A percentile compares a stretch with the other conserved stretches of the same genome.
These are phyloP conservation scores for Rhinolophus sinicus DNA, from an alignment of 2,113 vertebrate genomes.

Conservation along the genomic window DNA sequence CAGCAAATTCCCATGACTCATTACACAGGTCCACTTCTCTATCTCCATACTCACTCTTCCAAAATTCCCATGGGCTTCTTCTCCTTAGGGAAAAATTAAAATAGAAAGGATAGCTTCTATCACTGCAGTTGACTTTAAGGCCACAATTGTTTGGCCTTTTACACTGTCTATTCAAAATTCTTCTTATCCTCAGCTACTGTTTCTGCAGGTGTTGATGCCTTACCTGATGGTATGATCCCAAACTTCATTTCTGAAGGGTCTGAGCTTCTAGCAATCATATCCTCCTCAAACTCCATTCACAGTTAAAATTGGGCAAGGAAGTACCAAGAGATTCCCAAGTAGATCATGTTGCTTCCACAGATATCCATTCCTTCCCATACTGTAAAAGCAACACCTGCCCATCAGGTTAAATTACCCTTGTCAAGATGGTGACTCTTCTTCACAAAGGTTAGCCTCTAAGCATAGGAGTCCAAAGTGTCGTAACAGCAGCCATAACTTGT, in stretches of 20 bases:
- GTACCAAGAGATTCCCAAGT: neutral
- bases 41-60: neutral
- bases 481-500: neutral
- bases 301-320: neutral
- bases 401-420: neutral
- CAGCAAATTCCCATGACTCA: neutral
- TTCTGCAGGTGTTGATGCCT: neutral
- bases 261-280: neutral
- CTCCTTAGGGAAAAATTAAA: neutral
- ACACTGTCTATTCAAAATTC: neutral
- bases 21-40: neutral
- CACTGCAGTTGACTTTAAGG: neutral
- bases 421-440: neutral
- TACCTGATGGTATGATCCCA: neutral
- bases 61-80: neutral
- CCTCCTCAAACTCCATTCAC: neutral
- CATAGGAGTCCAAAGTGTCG: neutral
- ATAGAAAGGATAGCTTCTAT: neutral
- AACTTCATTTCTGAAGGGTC: neutral
- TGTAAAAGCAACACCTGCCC: neutral
- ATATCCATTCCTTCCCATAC: neutral
- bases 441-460: neutral
- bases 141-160: neutral
- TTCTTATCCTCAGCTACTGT: neutral
- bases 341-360: neutral